These are phyloP conservation scores for Nymphicus hollandicus DNA, from an alignment of 2,113 vertebrate species.

Conservation along the genomic window DNA sequence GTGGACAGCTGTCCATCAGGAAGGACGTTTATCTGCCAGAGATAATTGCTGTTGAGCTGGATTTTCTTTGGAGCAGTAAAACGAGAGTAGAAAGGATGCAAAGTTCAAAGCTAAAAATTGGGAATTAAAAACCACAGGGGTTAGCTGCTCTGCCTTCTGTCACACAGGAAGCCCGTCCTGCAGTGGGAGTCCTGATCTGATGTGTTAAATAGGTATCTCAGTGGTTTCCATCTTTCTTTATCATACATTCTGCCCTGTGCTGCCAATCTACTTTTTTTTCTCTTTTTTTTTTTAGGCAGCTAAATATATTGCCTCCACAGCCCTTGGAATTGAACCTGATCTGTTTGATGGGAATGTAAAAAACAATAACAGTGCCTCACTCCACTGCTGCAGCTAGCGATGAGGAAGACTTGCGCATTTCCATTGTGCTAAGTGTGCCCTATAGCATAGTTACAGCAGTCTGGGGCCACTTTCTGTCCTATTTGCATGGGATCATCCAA, in stretches of 20 bases:
- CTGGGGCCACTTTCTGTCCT: neutral
- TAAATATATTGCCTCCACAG: neutral
- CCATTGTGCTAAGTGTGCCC: neutral
- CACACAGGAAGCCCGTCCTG: neutral
- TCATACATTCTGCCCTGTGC: neutral
- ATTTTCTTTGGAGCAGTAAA: neutral
- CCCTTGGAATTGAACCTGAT: neutral
- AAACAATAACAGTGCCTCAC: neutral
- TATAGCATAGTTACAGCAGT: neutral
- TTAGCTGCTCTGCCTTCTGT: neutral
- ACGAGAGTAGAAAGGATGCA: neutral
- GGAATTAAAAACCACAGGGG: neutral
- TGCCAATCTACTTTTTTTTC: neutral
- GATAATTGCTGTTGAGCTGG: neutral
- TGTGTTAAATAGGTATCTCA: neutral
- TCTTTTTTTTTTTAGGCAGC: neutral
- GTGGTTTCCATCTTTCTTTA: neutral
- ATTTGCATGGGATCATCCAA: neutral
- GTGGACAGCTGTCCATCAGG: neutral
- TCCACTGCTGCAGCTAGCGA: neutral
- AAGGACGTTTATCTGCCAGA: neutral
- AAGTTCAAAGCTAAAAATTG: slow-evolving; percentile 9
- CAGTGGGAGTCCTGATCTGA: neutral
- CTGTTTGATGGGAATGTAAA: neutral
- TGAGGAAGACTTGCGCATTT: neutral